phyloP scores from a whole-genome alignment of 2,888 invertebrate genomes.

The Tinea pellionella region DNA sequence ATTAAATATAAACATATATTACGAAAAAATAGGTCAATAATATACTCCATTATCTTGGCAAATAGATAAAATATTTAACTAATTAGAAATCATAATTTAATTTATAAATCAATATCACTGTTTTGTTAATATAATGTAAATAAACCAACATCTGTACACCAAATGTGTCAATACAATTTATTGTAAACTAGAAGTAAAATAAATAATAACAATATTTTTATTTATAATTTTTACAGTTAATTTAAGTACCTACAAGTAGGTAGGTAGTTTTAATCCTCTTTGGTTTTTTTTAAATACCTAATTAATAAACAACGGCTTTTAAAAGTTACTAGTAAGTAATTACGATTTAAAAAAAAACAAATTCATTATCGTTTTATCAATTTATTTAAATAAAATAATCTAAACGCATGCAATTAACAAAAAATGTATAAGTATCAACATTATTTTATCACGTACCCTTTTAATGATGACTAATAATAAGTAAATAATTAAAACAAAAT shows the following conservation, averaged over 20 bases:
- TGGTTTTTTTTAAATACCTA: no score
- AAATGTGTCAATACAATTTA: background rate
- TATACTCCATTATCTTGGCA: background rate
- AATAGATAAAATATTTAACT: background rate
- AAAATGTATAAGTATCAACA: background rate
- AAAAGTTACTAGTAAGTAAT: no score
- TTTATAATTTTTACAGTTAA: no score
- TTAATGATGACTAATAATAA: background rate
- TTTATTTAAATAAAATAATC: no score
- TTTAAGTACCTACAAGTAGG: no score
- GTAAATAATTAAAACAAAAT: background rate
- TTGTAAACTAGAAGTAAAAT: no score
- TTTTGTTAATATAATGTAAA: background rate
- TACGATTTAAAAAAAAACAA: no score
- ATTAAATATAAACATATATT: background rate
- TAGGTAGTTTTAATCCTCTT: no score
- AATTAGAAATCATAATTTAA: background rate
- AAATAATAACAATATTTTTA: no score
- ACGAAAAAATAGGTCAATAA: background rate
- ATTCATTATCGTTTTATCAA: no score
- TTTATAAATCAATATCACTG: background rate
- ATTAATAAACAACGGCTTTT: no score
- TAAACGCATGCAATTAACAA: background rate
- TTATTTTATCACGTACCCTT: constrained; percentile 2
- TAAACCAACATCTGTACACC: background rate